phyloP scores from a whole-genome alignment of 2,797 vertebrate species.

The Heteromormyrus szaboi region DNA sequence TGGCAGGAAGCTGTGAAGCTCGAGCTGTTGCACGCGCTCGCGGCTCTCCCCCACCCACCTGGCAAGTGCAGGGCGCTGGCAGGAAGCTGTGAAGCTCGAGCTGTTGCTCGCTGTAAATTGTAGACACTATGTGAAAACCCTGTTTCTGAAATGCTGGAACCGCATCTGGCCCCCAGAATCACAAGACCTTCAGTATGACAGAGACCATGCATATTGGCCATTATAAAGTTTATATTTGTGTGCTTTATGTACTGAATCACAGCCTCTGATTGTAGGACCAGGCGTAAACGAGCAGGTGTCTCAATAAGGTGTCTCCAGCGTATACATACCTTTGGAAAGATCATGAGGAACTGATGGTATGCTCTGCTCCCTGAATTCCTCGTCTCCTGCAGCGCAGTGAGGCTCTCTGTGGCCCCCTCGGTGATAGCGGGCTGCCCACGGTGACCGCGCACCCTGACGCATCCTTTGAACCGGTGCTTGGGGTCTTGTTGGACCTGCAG shows the following conservation, averaged over 20 bases:
- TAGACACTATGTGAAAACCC: not conserved
- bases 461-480: constrained; percentile 52
- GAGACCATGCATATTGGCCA: not conserved
- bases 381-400: constrained; percentile 49
- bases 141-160: not conserved
- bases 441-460: constrained; percentile 49
- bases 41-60: too few relatives aligned
- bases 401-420: constrained; percentile 50
- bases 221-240: not conserved
- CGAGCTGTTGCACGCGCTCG: too few relatives aligned
- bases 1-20: too few relatives aligned
- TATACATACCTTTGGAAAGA: not conserved
- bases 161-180: not conserved
- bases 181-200: not conserved
- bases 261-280: not conserved
- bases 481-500: constrained; percentile 51
- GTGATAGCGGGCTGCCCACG: constrained; percentile 47
- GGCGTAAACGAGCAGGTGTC: not conserved
- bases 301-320: not conserved
- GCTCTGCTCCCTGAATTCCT: not conserved
- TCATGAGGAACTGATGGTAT: not conserved
- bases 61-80: too few relatives aligned
- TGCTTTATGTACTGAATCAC: not conserved
- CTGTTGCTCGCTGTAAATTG: not conserved
- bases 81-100: too few relatives aligned